Evolutionary conservation across 2,888 invertebrate species (phyloP).

Genomic region (Drosophila emarginata): DNA sequence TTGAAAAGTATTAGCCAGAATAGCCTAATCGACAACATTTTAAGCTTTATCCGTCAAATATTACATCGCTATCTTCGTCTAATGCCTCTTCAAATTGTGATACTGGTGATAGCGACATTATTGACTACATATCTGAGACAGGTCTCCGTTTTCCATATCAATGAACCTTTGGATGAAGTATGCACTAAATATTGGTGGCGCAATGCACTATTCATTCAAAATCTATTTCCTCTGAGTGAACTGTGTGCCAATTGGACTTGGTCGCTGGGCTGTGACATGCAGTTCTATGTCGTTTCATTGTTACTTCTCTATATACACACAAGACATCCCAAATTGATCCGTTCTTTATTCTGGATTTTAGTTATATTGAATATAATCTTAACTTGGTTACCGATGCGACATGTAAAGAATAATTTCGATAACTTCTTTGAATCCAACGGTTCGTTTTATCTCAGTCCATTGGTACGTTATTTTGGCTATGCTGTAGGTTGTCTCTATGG

Average conservation of each 20-base stretch:
- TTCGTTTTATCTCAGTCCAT: constrained; percentile 34
- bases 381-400: background rate
- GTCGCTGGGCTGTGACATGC: constrained; percentile 55
- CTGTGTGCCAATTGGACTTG: constrained; percentile 55
- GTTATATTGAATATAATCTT: constrained; percentile 5
- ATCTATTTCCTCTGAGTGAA: constrained; percentile 20
- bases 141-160: constrained; percentile 39
- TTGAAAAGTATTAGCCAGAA: constrained; percentile 40
- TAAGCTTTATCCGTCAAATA: constrained; percentile 22
- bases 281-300: constrained; percentile 41
- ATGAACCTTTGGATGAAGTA: constrained; percentile 37
- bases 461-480: constrained; percentile 35
- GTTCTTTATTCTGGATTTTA: constrained; percentile 6
- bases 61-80: constrained; percentile 49
- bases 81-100: constrained; percentile 38
- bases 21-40: constrained; percentile 13
- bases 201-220: constrained; percentile 45
- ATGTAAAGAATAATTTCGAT: constrained; percentile 21
- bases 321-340: constrained; percentile 28
- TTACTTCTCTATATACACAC: constrained; percentile 44
- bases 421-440: background rate
- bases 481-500: constrained; percentile 45
- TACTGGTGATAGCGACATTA: constrained; percentile 26
- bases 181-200: constrained; percentile 39
- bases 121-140: constrained; percentile 37